phyloP scores from a whole-genome alignment of 2,113 vertebrate species.

The crab-eating macaque (Macaca fascicularis) region T2T-MFA8v1.1 NC_088390.1:16626501-16627000 shows the following conservation, averaged over 20 bases:
- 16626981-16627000: no score
- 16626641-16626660: not conserved
- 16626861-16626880: no score
- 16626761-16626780: not conserved
- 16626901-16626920: no score
- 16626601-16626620: not conserved
- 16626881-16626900: no score
- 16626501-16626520: slow-evolving; percentile 87
- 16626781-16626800: not conserved
- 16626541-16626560: not conserved
- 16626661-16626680: not conserved
- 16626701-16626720: not conserved
- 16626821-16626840: not conserved
- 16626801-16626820: slow-evolving; percentile 26
- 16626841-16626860: not conserved
- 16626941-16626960: no score
- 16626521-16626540: not conserved
- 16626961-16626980: no score
- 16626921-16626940: no score
- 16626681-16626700: not conserved
- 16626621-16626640: not conserved
- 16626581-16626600: not conserved
- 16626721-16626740: not conserved
- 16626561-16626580: not conserved
- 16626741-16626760: slow-evolving; percentile 12